Base-by-base conservation (phyloP, 2,888 invertebrate species). In the Drosophila glabriapex region DNA sequence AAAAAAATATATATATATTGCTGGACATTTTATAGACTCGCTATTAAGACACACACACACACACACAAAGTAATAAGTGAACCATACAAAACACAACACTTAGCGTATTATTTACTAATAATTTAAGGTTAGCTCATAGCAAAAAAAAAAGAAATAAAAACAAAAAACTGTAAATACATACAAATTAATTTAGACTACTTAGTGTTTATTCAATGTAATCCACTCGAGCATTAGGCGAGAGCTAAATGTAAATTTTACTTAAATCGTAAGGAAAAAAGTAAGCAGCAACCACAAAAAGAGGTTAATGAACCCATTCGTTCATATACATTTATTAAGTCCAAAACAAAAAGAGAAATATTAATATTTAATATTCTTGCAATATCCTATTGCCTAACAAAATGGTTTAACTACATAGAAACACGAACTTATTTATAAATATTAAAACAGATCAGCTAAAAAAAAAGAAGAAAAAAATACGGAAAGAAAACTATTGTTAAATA, bases 311-410 rank as follows among this genome's bases (percentile, higher is more conserved):
- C 66, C 16, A 39, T n/a, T 39, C 29, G 39, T 39, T 56, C 29
- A 25, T 41, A 58, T 5, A 58, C 16, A 41, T 54, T 39, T 29
- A 55, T 33, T 60, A 41, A 35, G 46, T 39, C 29, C 59, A 43
- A 58, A 78, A 78, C 53, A 68, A 60, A 66, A 61, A 68, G 39
- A 86, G 83, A 90, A 88, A 90, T 88, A 88, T 88, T 88, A 88
- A 88, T 88, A 88, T 88, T 88, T 88, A 88, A 88, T 88, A 88
- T 88, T 88, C 83, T 78, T 78, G 64, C 70, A 78, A 77, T 81
- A 85, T 88, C 80, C 82, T 81, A 83, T 68, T 76, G 87, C 88
- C 88, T 80, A 88, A 82, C 67, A 31, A 29, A 35, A 76, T 65
- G 81, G 83, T 83, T 83, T 72, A 83, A 77, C 80, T 69, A 53